Evolutionary conservation across 1,140 invertebrate genomes (phyloP), one percentile per base, ranked within the genome.

Genomic region (Plutomurus gul): DNA sequence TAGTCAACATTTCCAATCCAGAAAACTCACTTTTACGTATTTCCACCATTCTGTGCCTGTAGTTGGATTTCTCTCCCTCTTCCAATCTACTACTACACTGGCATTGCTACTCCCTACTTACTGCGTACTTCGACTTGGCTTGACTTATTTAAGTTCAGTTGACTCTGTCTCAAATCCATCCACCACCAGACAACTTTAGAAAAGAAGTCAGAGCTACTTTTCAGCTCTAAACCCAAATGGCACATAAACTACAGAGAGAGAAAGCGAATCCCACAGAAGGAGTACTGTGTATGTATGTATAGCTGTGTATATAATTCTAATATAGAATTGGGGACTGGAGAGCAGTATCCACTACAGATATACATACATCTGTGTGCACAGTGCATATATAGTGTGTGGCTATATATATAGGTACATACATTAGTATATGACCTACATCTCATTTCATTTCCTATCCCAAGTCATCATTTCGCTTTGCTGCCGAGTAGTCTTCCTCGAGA

Each of bases 1-100:
- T n/a, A n/a, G n/a, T n/a, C n/a, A 65, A 65, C 56, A 65, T 65
- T 65, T 65, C 36, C 56, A 65, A 65, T 65, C 36, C 27, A 4
- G 36, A 65, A 65, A 65, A 65, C 56, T 65, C 56, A 65, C 56
- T 65, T 65, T 65, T n/a, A n/a, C n/a, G n/a, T n/a, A n/a, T n/a
- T n/a, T n/a, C n/a, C n/a, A n/a, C n/a, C 56, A 65, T 36, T 33
- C 27, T 65, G 27, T 65, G 56, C 36, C 56, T 16, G 56, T 65
- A 65, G 22, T n/a, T n/a, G n/a, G n/a, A n/a, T n/a, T n/a, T n/a
- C n/a, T 65, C 56, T 65, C 27, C 36, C 27, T 65, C 56, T 65
- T n/a, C 36, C 56, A 65, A 65, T 65, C 56, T 16, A 65, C n/a
- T n/a, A n/a, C n/a, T n/a, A n/a, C n/a, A n/a, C n/a, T n/a, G n/a